These are phyloP conservation scores for Solenopsis invicta DNA, from an alignment of 1,140 invertebrate species.

Conservation along the genomic window DNA sequence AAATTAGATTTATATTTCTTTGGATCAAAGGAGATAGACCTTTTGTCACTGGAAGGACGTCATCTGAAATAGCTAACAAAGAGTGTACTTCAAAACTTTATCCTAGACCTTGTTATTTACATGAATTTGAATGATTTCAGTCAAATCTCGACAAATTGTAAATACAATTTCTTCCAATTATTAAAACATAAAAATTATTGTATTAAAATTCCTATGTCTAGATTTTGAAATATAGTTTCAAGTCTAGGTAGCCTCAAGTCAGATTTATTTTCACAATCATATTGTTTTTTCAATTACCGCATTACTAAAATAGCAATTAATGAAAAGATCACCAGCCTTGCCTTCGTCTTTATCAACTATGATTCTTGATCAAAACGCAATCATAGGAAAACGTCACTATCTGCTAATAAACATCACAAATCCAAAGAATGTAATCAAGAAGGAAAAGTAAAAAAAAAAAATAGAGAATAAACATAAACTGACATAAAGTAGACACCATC, in stretches of 20 bases:
- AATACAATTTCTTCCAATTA: background rate
- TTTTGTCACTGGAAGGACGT: too few species aligned
- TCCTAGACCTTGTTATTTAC: too few species aligned
- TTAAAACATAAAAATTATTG: background rate
- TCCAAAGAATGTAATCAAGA: background rate
- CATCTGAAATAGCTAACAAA: too few species aligned
- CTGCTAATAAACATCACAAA: slow-evolving; percentile 31
- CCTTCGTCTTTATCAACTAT: slow-evolving; percentile 7
- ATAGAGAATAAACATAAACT: background rate
- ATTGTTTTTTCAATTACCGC: slow-evolving; percentile 23
- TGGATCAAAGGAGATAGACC: too few species aligned
- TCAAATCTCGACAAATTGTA: background rate
- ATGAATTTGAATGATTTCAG: too few species aligned
- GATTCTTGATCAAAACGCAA: background rate
- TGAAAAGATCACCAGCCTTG: background rate
- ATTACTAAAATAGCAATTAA: slow-evolving; percentile 4
- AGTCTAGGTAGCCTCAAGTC: background rate
- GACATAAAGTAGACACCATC: slow-evolving; percentile 38
- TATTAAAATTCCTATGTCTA: background rate
- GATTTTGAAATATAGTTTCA: background rate
- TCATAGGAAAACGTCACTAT: slow-evolving; percentile 1
- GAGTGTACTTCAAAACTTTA: too few species aligned
- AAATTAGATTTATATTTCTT: too few species aligned
- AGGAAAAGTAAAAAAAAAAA: slow-evolving; percentile 31
- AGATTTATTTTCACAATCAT: background rate